A percentile compares a stretch with the other conserved stretches of the same genome.
phyloP scores from a whole-genome alignment of 1,140 invertebrate species.

The Drosophila sechellia region DNA sequence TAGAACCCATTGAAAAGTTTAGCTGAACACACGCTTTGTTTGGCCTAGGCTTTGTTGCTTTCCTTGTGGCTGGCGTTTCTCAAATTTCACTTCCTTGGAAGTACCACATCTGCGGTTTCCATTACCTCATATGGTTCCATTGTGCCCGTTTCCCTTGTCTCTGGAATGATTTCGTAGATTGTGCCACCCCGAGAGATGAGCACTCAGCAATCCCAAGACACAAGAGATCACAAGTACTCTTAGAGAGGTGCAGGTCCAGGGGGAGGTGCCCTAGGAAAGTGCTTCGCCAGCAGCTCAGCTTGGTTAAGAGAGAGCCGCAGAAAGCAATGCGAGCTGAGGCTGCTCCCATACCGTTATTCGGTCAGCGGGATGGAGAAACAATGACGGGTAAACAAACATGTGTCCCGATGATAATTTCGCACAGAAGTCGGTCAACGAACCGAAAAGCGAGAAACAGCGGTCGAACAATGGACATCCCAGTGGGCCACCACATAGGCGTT shows the following conservation, averaged over 20 bases:
- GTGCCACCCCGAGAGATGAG: constrained; percentile 15
- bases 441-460: constrained; percentile 26
- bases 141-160: constrained; percentile 27
- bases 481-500: constrained; percentile 7
- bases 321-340: constrained; percentile 18
- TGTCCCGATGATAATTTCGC: constrained; percentile 22
- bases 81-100: constrained; percentile 52
- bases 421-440: constrained; percentile 73
- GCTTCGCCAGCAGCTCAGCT: background rate
- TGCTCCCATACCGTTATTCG: constrained; percentile 17
- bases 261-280: constrained; percentile 8
- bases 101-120: constrained; percentile 53
- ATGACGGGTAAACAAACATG: constrained; percentile 7
- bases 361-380: constrained; percentile 9
- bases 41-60: constrained; percentile 22
- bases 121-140: constrained; percentile 39
- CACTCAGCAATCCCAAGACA: constrained; percentile 10
- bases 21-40: constrained; percentile 14
- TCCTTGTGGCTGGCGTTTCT: constrained; percentile 14
- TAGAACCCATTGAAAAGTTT: background rate
- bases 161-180: constrained; percentile 12
- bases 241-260: constrained; percentile 9
- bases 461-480: constrained; percentile 8
- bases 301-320: constrained; percentile 8
- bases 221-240: constrained; percentile 11